These are phyloP conservation scores for Cryptocheilus praepositus DNA, from an alignment of 2,888 invertebrate genomes.

Conservation along the genomic window DNA sequence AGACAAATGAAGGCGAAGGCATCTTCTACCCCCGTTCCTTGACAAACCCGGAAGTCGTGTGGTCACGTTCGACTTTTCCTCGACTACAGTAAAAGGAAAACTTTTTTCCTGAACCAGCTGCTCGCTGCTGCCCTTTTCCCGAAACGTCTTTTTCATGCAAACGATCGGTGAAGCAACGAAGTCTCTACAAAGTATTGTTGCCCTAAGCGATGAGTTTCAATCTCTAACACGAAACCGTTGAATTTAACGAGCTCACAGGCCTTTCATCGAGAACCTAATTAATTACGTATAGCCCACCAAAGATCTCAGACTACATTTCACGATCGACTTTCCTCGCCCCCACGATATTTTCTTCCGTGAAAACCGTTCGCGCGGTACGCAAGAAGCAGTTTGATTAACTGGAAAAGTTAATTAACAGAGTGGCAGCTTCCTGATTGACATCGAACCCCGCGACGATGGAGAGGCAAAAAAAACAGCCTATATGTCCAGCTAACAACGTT, in stretches of 20 bases:
- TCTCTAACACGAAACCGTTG: conserved; percentile 20
- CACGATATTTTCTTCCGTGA: too few species aligned
- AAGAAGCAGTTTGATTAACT: background rate
- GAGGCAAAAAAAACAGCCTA: background rate
- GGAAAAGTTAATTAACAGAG: too few species aligned
- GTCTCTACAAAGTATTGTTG: conserved; percentile 12
- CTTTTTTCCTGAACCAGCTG: conserved; percentile 13
- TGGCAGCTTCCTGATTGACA: too few species aligned
- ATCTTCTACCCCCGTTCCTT: conserved; percentile 27
- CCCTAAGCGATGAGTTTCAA: conserved; percentile 17
- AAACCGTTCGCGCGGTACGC: conserved; percentile 5
- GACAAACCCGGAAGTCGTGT: conserved; percentile 34
- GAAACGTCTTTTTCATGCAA: conserved; percentile 1
- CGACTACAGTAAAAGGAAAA: conserved; percentile 30
- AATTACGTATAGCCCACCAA: background rate
- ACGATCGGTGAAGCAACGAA: conserved; percentile 5
- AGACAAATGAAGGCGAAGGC: conserved; percentile 41
- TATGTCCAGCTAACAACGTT: background rate
- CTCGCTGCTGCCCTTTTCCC: conserved; percentile 12
- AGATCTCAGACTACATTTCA: background rate
- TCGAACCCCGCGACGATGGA: too few species aligned
- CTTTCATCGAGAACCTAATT: background rate
- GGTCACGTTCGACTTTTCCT: conserved; percentile 29
- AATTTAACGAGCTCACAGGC: conserved; percentile 18
- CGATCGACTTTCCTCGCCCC: too few species aligned